Evolutionary conservation across 1,140 invertebrate species (phyloP).

Genomic region (Neotoxoptera formosana): DNA sequence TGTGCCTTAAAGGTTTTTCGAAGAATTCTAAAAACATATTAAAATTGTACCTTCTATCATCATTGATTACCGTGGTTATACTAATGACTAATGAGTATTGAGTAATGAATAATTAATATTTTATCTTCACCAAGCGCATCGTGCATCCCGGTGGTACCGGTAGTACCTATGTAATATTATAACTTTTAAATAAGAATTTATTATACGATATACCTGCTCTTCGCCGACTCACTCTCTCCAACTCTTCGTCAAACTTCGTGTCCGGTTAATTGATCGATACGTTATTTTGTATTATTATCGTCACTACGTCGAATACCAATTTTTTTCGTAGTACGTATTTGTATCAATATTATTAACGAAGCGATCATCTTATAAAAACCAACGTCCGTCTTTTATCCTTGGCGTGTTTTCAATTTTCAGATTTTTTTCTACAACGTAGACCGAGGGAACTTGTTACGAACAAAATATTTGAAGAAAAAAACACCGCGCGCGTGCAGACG

Average conservation of each 20-base stretch:
- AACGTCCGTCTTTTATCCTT: neutral
- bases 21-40: neutral
- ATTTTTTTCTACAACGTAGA: neutral
- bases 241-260: neutral
- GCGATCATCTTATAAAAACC: neutral
- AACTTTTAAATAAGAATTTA: no score
- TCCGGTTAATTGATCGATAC: neutral
- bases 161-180: no score
- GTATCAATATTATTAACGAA: neutral
- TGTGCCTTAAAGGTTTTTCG: neutral
- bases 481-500: neutral
- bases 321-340: neutral
- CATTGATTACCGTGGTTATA: neutral
- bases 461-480: neutral
- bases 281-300: neutral
- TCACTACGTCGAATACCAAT: neutral
- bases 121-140: no score
- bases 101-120: no score
- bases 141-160: no score
- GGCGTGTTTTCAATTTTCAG: neutral
- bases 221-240: neutral
- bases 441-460: neutral
- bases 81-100: no score
- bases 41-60: neutral
- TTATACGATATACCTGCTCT: neutral